Evolutionary conservation across 2,888 invertebrate species (phyloP), one percentile per base, ranked within the genome.

Genomic region (Spodoptera exigua): DNA sequence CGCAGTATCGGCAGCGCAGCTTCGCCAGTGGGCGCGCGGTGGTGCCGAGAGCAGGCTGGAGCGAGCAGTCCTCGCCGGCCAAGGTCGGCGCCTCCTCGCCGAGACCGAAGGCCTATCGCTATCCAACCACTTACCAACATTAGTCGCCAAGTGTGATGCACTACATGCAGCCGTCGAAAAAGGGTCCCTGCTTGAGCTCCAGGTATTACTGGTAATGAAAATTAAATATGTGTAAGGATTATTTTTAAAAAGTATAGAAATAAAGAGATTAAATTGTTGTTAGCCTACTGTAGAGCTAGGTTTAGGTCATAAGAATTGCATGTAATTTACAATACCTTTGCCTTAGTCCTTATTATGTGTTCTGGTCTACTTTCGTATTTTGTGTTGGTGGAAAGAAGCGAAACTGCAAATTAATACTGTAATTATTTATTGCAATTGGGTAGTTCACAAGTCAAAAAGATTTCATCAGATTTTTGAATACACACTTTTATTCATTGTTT

Each of bases 101-200:
- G 91, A 88, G 63, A 84, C 91, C 0, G 89, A 89, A 40, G 83
- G 86, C 0, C 67, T 91, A 41, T 86, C 89, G 0, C 78, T 89
- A 17, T 78, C 92, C 0, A 82, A 78, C 46, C 86, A 89, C 64
- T 77, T 92, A 44, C 96, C 97, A 0, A 94, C 95, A 44, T 95
- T 97, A 69, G 95, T 98, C 91, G 96, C 96, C 2, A 97, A 96
- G 88, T 97, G 98, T 61, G 95, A 96, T 47, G 95, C 96, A 40
- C 94, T 97, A 0, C 98, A 98, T 82, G 96, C 96, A 44, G 96
- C 97, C 0, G 97, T 97, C 3, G 95, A 96, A 61, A 95, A 95
- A 55, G 97, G 97, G 2, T 95, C 96, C n/a, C 88, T 97, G 69
- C 87, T 95, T 34, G 96, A 97, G 79, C 92, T 96, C 12, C 95